phyloP scores from a whole-genome alignment of 2,888 invertebrate species.

The Monoplex corrugatus region DNA sequence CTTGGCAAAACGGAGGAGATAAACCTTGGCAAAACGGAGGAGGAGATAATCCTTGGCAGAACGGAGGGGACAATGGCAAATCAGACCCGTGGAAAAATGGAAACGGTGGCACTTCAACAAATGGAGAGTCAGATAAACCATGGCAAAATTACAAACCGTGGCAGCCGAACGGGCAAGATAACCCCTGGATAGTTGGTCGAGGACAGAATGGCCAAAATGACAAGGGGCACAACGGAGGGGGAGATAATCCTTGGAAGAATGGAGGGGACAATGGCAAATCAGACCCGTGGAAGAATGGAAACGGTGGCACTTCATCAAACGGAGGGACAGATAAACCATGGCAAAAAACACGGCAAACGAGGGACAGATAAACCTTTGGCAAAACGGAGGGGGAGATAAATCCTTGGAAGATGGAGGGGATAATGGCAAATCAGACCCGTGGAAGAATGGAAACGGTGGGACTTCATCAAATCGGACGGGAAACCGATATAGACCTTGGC shows the following conservation, averaged over 20 bases:
- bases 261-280: background rate
- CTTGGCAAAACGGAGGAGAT: too few relatives aligned
- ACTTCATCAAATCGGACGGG: background rate
- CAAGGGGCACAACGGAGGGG: background rate
- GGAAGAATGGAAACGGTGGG: background rate
- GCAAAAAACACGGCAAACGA: too few relatives aligned
- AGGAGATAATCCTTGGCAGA: too few relatives aligned
- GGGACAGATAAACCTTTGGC: background rate
- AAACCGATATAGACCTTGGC: too few relatives aligned
- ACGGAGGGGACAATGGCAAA: too few relatives aligned
- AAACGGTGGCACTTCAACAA: too few relatives aligned
- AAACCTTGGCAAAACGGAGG: too few relatives aligned
- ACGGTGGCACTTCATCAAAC: background rate
- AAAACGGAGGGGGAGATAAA: background rate
- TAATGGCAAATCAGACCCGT: background rate
- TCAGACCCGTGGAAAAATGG: too few relatives aligned
- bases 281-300: background rate
- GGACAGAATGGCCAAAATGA: background rate
- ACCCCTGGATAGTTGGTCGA: background rate
- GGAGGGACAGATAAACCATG: background rate
- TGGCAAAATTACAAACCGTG: too few relatives aligned
- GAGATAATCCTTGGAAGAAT: background rate
- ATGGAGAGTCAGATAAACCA: too few relatives aligned
- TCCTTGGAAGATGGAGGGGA: background rate
- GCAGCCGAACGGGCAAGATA: too few relatives aligned